Evolutionary conservation across 2,888 invertebrate genomes (phyloP).

Genomic region (Epiblema foenella): DNA sequence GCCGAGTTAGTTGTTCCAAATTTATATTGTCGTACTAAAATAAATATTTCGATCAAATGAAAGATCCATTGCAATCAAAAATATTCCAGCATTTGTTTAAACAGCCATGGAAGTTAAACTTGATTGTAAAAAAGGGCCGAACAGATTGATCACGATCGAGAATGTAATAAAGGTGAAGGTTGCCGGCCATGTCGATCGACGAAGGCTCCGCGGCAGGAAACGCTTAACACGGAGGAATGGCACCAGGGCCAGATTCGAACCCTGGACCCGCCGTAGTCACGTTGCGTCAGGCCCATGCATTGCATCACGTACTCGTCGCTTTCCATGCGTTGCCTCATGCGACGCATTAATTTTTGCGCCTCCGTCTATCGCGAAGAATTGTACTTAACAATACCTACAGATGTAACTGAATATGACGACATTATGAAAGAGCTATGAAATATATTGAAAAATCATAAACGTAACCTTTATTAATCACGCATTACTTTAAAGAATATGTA

Average conservation of each 20-base stretch:
- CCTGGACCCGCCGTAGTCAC: conserved; percentile 14
- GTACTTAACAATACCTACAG: conserved; percentile 9
- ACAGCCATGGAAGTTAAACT: conserved; percentile 19
- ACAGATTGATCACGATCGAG: conserved; percentile 17
- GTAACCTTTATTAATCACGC: neutral
- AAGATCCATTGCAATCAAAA: neutral
- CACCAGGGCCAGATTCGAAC: conserved; percentile 8
- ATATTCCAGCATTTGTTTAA: neutral
- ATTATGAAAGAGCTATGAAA: conserved; percentile 7
- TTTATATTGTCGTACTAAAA: too few relatives aligned
- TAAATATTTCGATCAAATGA: too few relatives aligned
- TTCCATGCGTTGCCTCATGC: conserved; percentile 30
- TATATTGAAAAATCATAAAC: conserved; percentile 2
- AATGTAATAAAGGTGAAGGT: conserved; percentile 26
- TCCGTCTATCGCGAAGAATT: conserved; percentile 14
- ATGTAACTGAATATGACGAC: conserved; percentile 3
- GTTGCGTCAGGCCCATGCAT: conserved; percentile 16
- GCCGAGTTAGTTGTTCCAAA: too few relatives aligned
- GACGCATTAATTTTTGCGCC: conserved; percentile 22
- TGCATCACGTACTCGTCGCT: conserved; percentile 31
- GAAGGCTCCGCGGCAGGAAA: conserved; percentile 27
- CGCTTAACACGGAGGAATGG: neutral
- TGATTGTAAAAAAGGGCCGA: conserved; percentile 12
- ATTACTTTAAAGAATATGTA: too few relatives aligned
- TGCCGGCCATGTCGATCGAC: conserved; percentile 13